Evolutionary conservation across 2,797 vertebrate genomes (phyloP).

Genomic region (Eulemur mongoz): DNA sequence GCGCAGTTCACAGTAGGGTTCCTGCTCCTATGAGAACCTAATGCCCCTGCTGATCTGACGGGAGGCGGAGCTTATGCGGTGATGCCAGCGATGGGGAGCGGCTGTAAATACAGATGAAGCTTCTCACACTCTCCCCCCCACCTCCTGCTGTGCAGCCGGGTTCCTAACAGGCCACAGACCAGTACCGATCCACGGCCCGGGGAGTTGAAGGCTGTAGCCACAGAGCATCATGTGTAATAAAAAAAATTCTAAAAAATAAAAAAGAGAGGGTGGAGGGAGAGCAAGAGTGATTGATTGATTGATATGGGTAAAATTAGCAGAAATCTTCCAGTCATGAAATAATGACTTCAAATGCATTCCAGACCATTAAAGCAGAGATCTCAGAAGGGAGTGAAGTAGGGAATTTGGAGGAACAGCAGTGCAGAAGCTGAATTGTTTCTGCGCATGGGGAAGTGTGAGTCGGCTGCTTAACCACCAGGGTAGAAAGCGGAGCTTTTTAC

Average conservation of each 20-base stretch:
- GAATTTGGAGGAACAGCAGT: not conserved
- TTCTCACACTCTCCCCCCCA: accelerated
- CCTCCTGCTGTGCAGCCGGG: too few species aligned
- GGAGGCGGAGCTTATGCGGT: too few species aligned
- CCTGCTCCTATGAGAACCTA: too few species aligned
- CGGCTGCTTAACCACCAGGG: accelerated
- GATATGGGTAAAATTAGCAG: not conserved
- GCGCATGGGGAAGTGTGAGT: not conserved
- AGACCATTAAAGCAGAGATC: not conserved
- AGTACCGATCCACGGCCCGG: too few species aligned
- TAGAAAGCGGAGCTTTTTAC: not conserved
- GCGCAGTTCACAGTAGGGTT: too few species aligned
- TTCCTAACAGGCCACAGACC: too few species aligned
- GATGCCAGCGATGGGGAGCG: too few species aligned
- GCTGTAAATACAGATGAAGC: too few species aligned
- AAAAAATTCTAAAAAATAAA: not conserved
- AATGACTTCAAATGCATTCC: not conserved
- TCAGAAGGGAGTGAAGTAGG: not conserved
- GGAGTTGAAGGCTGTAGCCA: not conserved
- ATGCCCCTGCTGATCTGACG: too few species aligned
- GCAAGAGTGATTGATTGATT: not conserved
- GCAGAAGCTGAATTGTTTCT: not conserved
- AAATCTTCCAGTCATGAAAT: not conserved
- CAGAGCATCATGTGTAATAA: not conserved
- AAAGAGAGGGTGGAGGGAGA: not conserved